A percentile compares a stretch with the other conserved stretches of the same genome.
phyloP scores from a whole-genome alignment of 2,797 vertebrate species.

The Labeo calbasu region DNA sequence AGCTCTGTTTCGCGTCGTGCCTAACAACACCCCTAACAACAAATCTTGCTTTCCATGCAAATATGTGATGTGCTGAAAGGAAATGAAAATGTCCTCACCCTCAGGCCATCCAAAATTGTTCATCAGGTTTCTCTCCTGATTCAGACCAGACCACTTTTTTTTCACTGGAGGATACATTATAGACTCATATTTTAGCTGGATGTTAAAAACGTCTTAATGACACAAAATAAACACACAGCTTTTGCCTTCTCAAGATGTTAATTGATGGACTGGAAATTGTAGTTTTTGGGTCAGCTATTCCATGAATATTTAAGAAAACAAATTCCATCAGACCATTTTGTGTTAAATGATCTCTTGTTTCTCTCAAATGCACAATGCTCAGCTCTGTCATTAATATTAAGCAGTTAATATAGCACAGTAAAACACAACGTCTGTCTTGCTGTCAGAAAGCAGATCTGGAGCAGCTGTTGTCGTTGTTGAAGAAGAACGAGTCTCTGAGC shows the following conservation, averaged over 20 bases:
- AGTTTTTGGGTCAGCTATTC: neutral
- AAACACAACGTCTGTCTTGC: neutral
- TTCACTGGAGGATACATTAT: no score
- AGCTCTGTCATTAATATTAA: neutral
- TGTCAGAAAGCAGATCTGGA: conserved; percentile 81
- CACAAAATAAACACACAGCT: neutral
- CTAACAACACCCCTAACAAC: no score
- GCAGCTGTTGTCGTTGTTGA: conserved; percentile 82
- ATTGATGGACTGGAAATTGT: neutral
- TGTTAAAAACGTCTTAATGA: no score
- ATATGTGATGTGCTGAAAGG: no score
- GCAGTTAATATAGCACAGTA: fast-evolving
- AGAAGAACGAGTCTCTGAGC: conserved; percentile 75
- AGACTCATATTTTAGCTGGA: no score
- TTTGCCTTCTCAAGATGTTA: neutral
- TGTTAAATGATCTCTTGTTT: neutral
- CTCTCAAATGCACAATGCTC: no score
- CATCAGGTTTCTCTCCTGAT: no score
- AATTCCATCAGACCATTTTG: neutral
- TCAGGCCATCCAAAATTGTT: no score
- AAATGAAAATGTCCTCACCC: no score
- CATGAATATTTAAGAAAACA: neutral
- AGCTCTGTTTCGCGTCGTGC: no score
- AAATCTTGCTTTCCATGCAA: no score
- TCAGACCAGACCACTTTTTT: no score